A percentile compares a stretch with the other conserved stretches of the same genome.
Conservation (phyloP, 2,113 vertebrate species). For the Eretmochelys imbricata region DNA sequence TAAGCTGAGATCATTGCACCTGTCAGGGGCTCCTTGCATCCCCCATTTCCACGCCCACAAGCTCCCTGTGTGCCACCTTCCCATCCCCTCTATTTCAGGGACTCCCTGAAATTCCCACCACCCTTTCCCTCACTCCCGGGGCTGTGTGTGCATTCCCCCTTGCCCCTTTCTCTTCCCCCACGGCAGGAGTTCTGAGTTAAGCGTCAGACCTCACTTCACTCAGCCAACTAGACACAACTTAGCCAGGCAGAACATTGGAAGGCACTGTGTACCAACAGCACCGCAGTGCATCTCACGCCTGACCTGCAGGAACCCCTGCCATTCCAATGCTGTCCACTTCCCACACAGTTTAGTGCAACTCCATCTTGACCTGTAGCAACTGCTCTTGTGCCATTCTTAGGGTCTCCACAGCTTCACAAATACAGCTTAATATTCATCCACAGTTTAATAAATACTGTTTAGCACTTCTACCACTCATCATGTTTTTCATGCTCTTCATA, state of each 20-base stretch:
- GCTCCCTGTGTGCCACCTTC: neutral
- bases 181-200: neutral
- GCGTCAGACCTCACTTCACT: neutral
- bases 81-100: neutral
- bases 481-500: neutral
- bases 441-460: neutral
- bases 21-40: neutral
- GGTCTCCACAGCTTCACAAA: neutral
- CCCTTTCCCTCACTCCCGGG: neutral
- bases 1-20: neutral
- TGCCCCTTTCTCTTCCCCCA: neutral
- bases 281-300: neutral
- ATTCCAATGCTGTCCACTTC: neutral
- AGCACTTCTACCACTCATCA: neutral
- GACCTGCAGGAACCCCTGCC: neutral
- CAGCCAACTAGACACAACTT: neutral
- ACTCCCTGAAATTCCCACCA: neutral
- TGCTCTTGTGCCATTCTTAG: neutral
- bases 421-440: neutral
- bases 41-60: neutral
- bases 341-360: neutral
- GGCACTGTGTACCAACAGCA: neutral
- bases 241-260: fast-evolving
- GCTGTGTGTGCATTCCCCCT: conserved; percentile 13
- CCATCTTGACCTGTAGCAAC: fast-evolving